Evolutionary conservation across 2,888 invertebrate genomes (phyloP).

Genomic region (Drosophila testacea): DNA sequence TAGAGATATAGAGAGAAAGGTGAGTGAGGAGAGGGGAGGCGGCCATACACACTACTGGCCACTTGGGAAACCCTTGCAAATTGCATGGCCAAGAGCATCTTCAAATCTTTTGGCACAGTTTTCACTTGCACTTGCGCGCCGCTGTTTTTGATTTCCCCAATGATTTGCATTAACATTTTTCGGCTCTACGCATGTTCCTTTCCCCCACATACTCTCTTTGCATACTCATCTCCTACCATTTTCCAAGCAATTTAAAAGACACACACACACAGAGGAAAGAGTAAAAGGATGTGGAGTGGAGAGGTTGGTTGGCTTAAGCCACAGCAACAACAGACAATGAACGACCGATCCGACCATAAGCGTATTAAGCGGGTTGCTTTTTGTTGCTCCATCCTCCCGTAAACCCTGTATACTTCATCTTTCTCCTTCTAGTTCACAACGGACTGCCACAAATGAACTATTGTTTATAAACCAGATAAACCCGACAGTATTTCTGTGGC

Average conservation of each 20-base stretch:
- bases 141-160: slow-evolving; percentile 79
- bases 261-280: not conserved
- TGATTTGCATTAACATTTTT: slow-evolving; percentile 79
- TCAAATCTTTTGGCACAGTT: slow-evolving; percentile 71
- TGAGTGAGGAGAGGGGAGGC: not conserved
- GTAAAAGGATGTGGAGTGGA: slow-evolving; percentile 6
- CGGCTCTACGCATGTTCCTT: slow-evolving; percentile 52
- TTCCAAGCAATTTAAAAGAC: slow-evolving; percentile 65
- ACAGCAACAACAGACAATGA: slow-evolving; percentile 52
- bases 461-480: slow-evolving; percentile 69
- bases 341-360: slow-evolving; percentile 64
- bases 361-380: slow-evolving; percentile 73
- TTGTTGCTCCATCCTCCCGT: not conserved
- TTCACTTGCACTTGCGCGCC: slow-evolving; percentile 71
- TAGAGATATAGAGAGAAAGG: not conserved
- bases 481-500: slow-evolving; percentile 36
- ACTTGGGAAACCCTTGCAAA: slow-evolving; percentile 81
- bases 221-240: slow-evolving; percentile 19
- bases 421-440: not conserved
- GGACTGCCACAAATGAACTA: slow-evolving; percentile 73
- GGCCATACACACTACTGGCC: slow-evolving; percentile 48
- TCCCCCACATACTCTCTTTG: not conserved
- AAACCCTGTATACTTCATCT: too few relatives aligned
- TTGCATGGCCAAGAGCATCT: slow-evolving; percentile 69
- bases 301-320: slow-evolving; percentile 30